Evolutionary conservation across 2,113 vertebrate species (phyloP).

Genomic region (Ptyas mucosa): DNA sequence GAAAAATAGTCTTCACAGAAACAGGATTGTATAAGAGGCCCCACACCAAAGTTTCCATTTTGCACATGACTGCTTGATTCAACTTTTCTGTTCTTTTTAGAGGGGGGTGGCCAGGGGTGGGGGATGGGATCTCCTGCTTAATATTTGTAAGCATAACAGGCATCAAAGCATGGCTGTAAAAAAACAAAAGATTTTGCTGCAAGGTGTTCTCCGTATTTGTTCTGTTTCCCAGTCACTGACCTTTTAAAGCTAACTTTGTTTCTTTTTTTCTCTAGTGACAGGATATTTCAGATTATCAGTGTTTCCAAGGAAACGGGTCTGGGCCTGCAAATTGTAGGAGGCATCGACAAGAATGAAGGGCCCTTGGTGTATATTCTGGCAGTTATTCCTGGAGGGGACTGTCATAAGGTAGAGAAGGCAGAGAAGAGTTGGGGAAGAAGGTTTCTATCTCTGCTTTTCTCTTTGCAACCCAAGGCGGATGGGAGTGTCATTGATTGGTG

Average conservation of each 20-base stretch:
- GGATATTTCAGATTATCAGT: conserved; percentile 85
- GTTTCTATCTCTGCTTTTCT: not conserved
- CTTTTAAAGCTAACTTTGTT: conserved; percentile 48
- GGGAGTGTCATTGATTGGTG: not conserved
- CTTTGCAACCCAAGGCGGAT: not conserved
- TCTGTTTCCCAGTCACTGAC: conserved; percentile 28
- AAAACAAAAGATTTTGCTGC: not conserved
- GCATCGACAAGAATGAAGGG: conserved; percentile 85
- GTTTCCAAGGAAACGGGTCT: conserved; percentile 82
- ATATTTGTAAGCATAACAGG: not conserved
- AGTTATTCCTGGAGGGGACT: conserved; percentile 86
- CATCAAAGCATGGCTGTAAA: fast-evolving
- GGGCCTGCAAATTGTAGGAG: conserved; percentile 86
- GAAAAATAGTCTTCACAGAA: not conserved
- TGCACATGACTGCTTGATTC: not conserved
- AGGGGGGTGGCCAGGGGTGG: not conserved
- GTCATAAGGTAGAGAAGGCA: conserved; percentile 80
- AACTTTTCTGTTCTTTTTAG: not conserved
- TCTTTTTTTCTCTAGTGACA: conserved; percentile 62
- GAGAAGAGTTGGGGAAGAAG: not conserved
- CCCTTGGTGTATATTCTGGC: conserved; percentile 92
- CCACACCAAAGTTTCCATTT: not conserved
- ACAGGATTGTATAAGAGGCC: not conserved
- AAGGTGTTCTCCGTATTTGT: not conserved
- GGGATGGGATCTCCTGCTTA: not conserved